Conservation (phyloP, 92 coral and sea anemone genomes). For the Bergia puertoricense region DNA sequence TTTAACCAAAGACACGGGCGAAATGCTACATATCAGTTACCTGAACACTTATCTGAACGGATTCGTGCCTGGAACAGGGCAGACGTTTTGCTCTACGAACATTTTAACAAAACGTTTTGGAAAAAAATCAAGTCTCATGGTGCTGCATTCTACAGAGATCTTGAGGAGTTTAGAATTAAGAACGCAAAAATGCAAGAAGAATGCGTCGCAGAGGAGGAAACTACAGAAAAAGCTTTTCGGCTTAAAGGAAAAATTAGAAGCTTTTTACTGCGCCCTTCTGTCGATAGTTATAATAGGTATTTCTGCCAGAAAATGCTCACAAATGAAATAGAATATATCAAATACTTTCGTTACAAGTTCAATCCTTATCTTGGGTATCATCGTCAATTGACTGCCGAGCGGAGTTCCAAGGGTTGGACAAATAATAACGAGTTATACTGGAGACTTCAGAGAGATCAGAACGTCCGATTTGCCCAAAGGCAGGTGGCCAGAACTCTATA, state of each 20-base stretch:
- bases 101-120: conserved; percentile 94
- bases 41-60: conserved; percentile 43
- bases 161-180: conserved; percentile 68
- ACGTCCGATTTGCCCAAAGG: not conserved
- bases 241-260: conserved; percentile 64
- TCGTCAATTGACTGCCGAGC: conserved; percentile 45
- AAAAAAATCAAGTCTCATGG: conserved; percentile 78
- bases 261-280: conserved; percentile 68
- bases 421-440: conserved; percentile 6
- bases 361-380: conserved; percentile 81
- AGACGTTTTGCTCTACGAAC: conserved; percentile 78
- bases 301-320: conserved; percentile 88
- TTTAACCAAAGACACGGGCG: conserved; percentile 75
- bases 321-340: conserved; percentile 85
- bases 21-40: conserved; percentile 43
- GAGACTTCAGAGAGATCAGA: conserved; percentile 6
- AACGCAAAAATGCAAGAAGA: conserved; percentile 65
- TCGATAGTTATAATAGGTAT: conserved; percentile 72
- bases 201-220: conserved; percentile 77
- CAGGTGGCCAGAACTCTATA: not conserved
- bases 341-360: conserved; percentile 81
- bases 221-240: conserved; percentile 73
- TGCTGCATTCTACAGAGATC: conserved; percentile 72
- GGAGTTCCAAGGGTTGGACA: not conserved
- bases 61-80: conserved; percentile 88